Base-by-base conservation (phyloP, 2,797 vertebrate species). In the Schizopygopsis malacanthus region DNA sequence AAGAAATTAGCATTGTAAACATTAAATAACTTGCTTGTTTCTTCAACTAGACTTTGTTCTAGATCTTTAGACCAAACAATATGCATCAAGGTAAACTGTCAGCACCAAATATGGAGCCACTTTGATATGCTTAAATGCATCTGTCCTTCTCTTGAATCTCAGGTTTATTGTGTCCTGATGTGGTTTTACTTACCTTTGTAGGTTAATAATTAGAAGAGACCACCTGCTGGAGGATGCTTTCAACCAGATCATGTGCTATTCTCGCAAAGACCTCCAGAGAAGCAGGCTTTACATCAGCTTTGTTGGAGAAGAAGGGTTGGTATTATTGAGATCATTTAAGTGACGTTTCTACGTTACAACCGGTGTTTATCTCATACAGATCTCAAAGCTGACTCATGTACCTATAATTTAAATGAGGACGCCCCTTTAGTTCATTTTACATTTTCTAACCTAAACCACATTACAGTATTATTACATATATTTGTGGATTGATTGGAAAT, bases 241-340 rank as follows among this genome's bases (percentile, higher is more conserved):
- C 83, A 99, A 99, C 92, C 98, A 99, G 95, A 98, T 99, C 89
- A 99, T 99, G 98, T 98, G 97, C 87, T 99, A 98, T 90, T 98
- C 98, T 79, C 96, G 98, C 76, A 99, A 99, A 93, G 98, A 99
- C 90, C 94, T 99, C 78, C 98, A 99, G 94, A 97, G 97, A 90
- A 98, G 97, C 90, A 99, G 99, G 90, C 96, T 99, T 22, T 99
- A 99, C 39, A 97, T 99, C 91, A 98, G 97, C 1, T 99, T 99
- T 47, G 97, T 98, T 4, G 98, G 98, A 81, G 98, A 99, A 92
- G 98, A 99, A 91, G 98, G 98, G 98, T 99, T 91, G 96, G 97
- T 90, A 28, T 41, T 82, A 72, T 28, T 56, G 67, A 81, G 45
- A 69, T 50, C 11, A 72, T 71, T 37, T 67, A 67, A 37, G 20